These are phyloP conservation scores for Eristalis pertinax DNA, from an alignment of 2,888 invertebrate species.

Conservation along the genomic window DNA sequence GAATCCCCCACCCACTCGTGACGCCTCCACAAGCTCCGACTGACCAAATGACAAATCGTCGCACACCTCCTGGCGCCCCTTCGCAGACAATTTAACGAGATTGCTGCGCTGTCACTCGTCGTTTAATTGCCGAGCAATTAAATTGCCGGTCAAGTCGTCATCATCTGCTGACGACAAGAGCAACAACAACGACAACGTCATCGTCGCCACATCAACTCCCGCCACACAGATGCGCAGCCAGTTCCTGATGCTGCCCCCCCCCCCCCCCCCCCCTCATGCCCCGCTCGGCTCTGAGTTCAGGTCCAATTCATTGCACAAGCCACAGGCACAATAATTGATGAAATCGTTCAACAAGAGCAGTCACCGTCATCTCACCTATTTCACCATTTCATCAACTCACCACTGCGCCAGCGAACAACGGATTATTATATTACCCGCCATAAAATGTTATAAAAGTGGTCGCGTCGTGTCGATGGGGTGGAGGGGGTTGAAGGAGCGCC, in stretches of 20 bases:
- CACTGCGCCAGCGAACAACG: constrained; percentile 56
- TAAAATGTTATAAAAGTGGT: constrained; percentile 59
- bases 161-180: neutral
- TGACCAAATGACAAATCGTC: too few species aligned
- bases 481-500: neutral
- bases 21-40: too few species aligned
- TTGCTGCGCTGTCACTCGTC: constrained; percentile 26
- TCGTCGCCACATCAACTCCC: constrained; percentile 15
- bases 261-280: too few species aligned
- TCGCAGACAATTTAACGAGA: constrained; percentile 34
- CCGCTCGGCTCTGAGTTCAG: constrained; percentile 16
- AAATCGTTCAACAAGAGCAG: constrained; percentile 6
- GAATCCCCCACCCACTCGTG: too few species aligned
- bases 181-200: neutral
- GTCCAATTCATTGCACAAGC: constrained; percentile 71
- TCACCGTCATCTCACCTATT: constrained; percentile 45
- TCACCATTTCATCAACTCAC: constrained; percentile 28
- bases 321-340: neutral
- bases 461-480: neutral
- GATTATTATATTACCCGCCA: constrained; percentile 68
- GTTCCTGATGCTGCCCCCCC: too few species aligned
- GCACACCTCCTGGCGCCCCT: constrained; percentile 38
- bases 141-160: constrained; percentile 61
- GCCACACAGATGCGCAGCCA: neutral
- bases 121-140: constrained; percentile 61